A percentile compares a stretch with the other conserved stretches of the same genome.
Conservation (phyloP, 2,888 invertebrate genomes). For the Caradrina kadenii region DNA sequence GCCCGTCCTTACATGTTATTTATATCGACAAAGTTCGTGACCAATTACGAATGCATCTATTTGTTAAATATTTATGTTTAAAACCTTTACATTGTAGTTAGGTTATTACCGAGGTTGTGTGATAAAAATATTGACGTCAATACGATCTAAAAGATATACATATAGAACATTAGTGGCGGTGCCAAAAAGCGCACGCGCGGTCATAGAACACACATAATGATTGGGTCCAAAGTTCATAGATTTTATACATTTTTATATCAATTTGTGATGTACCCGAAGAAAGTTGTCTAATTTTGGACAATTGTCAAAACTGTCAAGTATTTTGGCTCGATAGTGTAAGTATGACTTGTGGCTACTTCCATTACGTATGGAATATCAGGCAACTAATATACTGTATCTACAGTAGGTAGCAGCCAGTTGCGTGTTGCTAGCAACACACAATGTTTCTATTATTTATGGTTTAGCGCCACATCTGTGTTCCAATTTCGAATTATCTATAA, state of each 20-base stretch:
- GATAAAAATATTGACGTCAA: slow-evolving; percentile 30
- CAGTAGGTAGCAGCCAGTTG: not conserved
- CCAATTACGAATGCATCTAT: slow-evolving; percentile 41
- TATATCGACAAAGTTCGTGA: slow-evolving; percentile 39
- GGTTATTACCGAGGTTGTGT: slow-evolving; percentile 31
- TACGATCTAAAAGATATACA: slow-evolving; percentile 14
- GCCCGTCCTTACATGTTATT: slow-evolving; percentile 14
- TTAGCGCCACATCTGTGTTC: slow-evolving; percentile 20
- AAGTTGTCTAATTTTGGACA: slow-evolving; percentile 27
- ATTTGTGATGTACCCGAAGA: slow-evolving; percentile 25
- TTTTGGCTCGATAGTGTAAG: slow-evolving; percentile 20
- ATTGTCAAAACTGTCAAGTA: slow-evolving; percentile 33
- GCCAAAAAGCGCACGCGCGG: slow-evolving; percentile 53
- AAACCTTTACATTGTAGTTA: slow-evolving; percentile 20
- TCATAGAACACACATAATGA: slow-evolving; percentile 24
- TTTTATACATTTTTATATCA: slow-evolving; percentile 30
- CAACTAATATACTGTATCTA: too few relatives aligned
- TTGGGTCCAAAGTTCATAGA: slow-evolving; percentile 37
- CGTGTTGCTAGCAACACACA: slow-evolving; percentile 14
- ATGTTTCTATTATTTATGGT: slow-evolving; percentile 21
- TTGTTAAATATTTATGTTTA: slow-evolving; percentile 24
- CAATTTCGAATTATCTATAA: slow-evolving; percentile 8
- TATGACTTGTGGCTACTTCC: slow-evolving; percentile 11
- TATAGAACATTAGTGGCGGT: slow-evolving; percentile 17
- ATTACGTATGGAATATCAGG: slow-evolving; percentile 22